Conservation (phyloP, 2,888 invertebrate genomes). For the Troides aeacus region DNA sequence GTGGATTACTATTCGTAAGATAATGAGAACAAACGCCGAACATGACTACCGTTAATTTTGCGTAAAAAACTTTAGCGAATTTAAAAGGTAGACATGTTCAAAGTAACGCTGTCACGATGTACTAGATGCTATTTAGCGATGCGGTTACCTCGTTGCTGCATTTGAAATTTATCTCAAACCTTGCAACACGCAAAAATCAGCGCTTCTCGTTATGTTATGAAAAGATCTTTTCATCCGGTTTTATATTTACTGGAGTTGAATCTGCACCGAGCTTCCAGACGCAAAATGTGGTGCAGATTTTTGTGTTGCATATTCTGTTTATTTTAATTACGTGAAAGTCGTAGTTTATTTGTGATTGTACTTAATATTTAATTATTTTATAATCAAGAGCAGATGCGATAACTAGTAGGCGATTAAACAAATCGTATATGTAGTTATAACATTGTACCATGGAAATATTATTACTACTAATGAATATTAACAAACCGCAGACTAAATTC, state of each 20-base stretch:
- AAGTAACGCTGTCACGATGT: background rate
- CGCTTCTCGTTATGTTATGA: constrained; percentile 8
- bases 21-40: too few relatives aligned
- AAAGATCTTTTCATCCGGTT: constrained; percentile 12
- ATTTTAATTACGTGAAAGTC: background rate
- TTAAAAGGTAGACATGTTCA: too few relatives aligned
- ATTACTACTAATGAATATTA: too few relatives aligned
- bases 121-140: background rate
- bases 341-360: background rate
- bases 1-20: too few relatives aligned
- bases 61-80: too few relatives aligned
- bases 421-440: too few relatives aligned
- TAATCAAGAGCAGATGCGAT: too few relatives aligned
- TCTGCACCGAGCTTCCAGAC: constrained; percentile 4
- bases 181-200: constrained; percentile 13
- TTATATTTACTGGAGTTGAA: constrained; percentile 10
- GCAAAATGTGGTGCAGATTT: constrained; percentile 18
- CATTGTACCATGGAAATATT: too few relatives aligned
- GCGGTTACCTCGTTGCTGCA: constrained; percentile 2
- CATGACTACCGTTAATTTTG: too few relatives aligned
- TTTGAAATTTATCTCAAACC: constrained; percentile 2
- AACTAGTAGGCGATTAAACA: too few relatives aligned
- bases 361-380: background rate
- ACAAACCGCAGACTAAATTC: too few relatives aligned
- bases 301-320: background rate